Base-by-base conservation (phyloP, 2,113 vertebrate genomes). In the Heterotis niloticus region DNA sequence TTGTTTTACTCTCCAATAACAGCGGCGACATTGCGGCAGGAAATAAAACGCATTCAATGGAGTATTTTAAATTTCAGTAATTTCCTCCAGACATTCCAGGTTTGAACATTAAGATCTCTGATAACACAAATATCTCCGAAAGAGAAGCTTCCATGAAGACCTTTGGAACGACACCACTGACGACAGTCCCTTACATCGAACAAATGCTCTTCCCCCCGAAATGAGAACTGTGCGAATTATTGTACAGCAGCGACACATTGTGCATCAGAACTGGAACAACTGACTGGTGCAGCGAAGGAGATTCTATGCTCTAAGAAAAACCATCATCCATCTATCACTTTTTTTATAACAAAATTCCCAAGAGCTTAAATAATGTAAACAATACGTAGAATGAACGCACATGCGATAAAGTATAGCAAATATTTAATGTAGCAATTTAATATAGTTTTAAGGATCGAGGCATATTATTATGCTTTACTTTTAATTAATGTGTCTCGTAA, bases 1-100 rank as follows among this genome's bases (percentile, higher is more conserved):
- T 83, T 64, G 80, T 71, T 65, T 1, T 0, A 80, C 84, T 14
- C 24, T 78, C 71, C 78, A 82, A 74, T 57, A 44, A 44, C 7
- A 57, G 23, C 54, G 54, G 16, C 26, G 54, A 1, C 71, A 57
- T 57, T 74, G 23, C 26, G 14, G 54, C 52, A 10, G 24, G 17
- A 65, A 66, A 26, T 26, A 77, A 66, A 23, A 13, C 7, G 64
- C 13, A 11, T 29, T 26, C 34, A n/a, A 44, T 44, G 34, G 34
- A 7, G 57, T 57, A 59, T 10, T 56, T 54, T 9, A 74, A 57
- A 59, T 57, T 57, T 9, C 17, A 69, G 34, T 44, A 34, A 13
- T 1, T 74, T 56, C n/a, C n/a, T 57, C 71, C 24, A 74, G 51
- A 20, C 26, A 26, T 26, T 29, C n/a, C 56, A 57, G 51, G 52